phyloP scores from a whole-genome alignment of 2,797 vertebrate species.

The Ctenosaura bakeri region DNA sequence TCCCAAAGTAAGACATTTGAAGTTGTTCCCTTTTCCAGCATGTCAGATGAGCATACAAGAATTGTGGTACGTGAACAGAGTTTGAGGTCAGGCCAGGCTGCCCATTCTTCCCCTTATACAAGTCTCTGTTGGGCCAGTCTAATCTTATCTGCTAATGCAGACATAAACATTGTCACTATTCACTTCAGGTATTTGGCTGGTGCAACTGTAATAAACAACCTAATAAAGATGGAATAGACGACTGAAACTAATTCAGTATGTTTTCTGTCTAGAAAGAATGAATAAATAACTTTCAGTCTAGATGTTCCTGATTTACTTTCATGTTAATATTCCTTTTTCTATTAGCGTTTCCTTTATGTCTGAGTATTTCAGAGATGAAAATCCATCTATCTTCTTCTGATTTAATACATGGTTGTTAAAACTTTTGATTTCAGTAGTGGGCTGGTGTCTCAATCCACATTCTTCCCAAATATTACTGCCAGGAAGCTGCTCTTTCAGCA shows the following conservation, averaged over 20 bases:
- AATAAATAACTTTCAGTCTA: neutral
- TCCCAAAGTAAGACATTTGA: neutral
- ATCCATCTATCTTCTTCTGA: neutral
- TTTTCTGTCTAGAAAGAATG: constrained; percentile 2
- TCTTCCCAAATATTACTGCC: neutral
- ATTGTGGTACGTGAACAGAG: neutral
- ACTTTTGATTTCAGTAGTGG: neutral
- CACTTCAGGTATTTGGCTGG: neutral
- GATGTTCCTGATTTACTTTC: neutral
- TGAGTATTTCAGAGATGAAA: neutral
- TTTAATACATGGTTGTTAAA: neutral
- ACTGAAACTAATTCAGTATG: neutral
- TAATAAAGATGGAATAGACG: neutral
- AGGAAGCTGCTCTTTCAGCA: neutral
- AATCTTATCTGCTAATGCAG: constrained; percentile 8
- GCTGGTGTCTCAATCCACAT: neutral
- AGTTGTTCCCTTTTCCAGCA: neutral
- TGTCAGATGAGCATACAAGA: neutral
- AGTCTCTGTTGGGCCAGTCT: neutral
- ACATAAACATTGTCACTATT: constrained; percentile 27
- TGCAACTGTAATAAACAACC: constrained; percentile 3
- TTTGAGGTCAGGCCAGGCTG: neutral
- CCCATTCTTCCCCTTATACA: neutral
- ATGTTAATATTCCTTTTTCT: neutral
- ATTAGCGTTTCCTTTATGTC: neutral